These are phyloP conservation scores for Epistrophe eligans DNA, from an alignment of 2,888 invertebrate genomes.

Conservation along the genomic window DNA sequence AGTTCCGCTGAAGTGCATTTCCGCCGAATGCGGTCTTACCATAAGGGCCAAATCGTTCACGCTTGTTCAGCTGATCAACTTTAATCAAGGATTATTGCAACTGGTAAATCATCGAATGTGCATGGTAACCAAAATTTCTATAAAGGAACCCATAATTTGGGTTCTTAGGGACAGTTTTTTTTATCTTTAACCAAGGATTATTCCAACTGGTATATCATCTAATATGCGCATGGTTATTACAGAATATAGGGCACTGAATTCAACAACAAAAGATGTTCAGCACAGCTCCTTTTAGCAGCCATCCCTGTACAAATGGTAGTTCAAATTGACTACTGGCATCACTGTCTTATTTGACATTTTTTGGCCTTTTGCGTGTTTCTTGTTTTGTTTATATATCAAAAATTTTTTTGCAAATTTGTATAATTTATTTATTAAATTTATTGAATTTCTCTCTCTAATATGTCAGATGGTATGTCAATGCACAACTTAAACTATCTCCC, in stretches of 20 bases:
- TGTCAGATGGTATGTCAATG: conserved; percentile 63
- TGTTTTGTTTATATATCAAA: conserved; percentile 61
- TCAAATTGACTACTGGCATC: neutral
- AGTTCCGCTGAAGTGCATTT: too few relatives aligned
- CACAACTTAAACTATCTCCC: neutral
- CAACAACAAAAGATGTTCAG: neutral
- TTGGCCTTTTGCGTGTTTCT: conserved; percentile 7
- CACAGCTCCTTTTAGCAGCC: neutral
- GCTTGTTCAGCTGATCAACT: too few relatives aligned
- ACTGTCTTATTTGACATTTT: conserved; percentile 22
- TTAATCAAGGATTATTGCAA: too few relatives aligned
- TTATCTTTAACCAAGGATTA: too few relatives aligned
- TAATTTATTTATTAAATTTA: conserved; percentile 26
- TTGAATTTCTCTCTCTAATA: conserved; percentile 26
- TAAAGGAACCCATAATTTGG: too few relatives aligned
- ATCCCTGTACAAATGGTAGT: neutral
- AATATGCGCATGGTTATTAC: too few relatives aligned
- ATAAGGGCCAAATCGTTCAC: too few relatives aligned
- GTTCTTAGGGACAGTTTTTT: too few relatives aligned
- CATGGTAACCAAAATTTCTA: too few relatives aligned
- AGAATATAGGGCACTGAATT: neutral
- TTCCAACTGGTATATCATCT: too few relatives aligned
- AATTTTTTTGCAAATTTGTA: neutral
- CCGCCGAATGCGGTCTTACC: too few relatives aligned
- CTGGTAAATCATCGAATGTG: too few relatives aligned